phyloP scores from a whole-genome alignment of 2,797 vertebrate species.

The Malurus leucopterus region DNA sequence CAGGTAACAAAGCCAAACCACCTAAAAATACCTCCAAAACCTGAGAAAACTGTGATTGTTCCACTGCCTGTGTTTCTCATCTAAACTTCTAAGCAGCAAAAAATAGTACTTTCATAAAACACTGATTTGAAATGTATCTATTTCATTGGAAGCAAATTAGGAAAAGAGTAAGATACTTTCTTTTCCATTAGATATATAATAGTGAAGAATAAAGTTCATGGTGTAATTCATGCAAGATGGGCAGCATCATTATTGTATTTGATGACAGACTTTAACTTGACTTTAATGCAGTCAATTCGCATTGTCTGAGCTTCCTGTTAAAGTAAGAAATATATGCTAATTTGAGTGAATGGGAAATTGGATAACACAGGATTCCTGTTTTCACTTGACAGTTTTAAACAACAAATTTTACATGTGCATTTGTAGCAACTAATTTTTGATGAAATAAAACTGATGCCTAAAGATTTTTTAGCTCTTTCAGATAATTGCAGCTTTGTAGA shows the following conservation, averaged over 20 bases:
- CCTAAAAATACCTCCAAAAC: neutral
- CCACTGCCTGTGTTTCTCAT: neutral
- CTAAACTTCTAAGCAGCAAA: neutral
- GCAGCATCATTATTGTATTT: neutral
- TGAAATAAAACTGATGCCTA: neutral
- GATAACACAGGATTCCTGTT: neutral
- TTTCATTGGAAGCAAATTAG: neutral
- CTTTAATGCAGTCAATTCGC: neutral
- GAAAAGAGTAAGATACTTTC: neutral
- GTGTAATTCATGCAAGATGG: neutral
- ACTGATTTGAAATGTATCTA: neutral
- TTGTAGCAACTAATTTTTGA: neutral
- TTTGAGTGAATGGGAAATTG: neutral
- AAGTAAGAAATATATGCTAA: neutral
- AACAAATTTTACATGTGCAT: neutral
- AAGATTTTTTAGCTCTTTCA: neutral
- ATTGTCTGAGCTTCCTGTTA: neutral
- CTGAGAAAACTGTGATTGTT: neutral
- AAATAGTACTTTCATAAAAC: neutral
- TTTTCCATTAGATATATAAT: neutral
- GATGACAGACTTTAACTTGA: neutral
- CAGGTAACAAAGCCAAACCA: rapidly evolving
- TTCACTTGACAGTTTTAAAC: neutral
- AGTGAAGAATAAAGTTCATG: neutral
- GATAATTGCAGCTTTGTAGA: neutral